Evolutionary conservation across 2,797 vertebrate species (phyloP).

Genomic region (Nannoperca australis): DNA sequence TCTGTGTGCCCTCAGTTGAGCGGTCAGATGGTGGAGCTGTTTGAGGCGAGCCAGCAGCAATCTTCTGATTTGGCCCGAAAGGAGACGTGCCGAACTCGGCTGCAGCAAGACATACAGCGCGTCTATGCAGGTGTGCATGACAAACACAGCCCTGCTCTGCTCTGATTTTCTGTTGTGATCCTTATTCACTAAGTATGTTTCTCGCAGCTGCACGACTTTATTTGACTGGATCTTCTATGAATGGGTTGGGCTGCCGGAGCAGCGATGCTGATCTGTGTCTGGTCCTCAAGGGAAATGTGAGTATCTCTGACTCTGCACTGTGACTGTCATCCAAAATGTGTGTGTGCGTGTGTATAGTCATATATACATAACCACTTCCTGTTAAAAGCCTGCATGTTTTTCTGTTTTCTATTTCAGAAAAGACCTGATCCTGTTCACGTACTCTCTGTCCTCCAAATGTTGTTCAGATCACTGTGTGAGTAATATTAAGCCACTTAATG

Average conservation of each 20-base stretch:
- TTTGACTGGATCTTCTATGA: conserved; percentile 95
- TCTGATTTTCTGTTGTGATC: neutral
- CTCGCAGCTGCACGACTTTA: conserved; percentile 89
- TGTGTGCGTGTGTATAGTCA: neutral
- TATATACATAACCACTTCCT: neutral
- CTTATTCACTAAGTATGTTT: conserved; percentile 16
- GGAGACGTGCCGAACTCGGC: conserved; percentile 88
- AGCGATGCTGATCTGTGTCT: conserved; percentile 97
- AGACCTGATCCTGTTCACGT: conserved; percentile 89
- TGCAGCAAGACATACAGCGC: conserved; percentile 91
- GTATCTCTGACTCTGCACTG: conserved; percentile 58
- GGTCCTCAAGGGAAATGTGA: conserved; percentile 89
- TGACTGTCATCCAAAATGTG: conserved; percentile 3
- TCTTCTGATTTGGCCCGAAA: conserved; percentile 90
- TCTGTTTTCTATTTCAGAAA: conserved; percentile 81
- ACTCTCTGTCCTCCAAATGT: conserved; percentile 89
- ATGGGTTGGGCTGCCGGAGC: conserved; percentile 92
- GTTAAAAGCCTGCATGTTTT: conserved; percentile 7
- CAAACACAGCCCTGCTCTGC: neutral
- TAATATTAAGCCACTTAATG: conserved; percentile 51
- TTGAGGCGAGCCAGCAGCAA: conserved; percentile 91
- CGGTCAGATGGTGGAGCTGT: conserved; percentile 91
- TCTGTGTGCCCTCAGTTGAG: conserved; percentile 88
- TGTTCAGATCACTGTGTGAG: conserved; percentile 94
- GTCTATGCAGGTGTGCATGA: conserved; percentile 89